Evolutionary conservation across 2,113 vertebrate genomes (phyloP).

Genomic region (Phaethon lepturus): DNA sequence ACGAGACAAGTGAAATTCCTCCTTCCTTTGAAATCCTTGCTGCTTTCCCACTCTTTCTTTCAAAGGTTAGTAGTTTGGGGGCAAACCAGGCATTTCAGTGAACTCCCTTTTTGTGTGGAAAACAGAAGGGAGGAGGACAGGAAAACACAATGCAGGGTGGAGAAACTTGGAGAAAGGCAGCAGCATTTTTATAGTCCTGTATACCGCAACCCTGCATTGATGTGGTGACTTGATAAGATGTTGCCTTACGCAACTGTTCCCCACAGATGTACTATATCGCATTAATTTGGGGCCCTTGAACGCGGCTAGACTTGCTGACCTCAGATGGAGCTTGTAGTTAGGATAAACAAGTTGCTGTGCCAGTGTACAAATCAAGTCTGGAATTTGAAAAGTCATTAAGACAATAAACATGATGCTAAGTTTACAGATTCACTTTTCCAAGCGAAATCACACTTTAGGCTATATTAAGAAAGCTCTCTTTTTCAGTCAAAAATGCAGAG

Average conservation of each 20-base stretch:
- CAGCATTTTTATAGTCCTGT: neutral
- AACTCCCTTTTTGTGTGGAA: neutral
- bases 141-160: conserved; percentile 11
- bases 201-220: neutral
- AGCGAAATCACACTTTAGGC: conserved; percentile 33
- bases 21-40: neutral
- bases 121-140: conserved; percentile 23
- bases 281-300: neutral
- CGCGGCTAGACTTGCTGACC: neutral
- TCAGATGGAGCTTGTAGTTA: neutral
- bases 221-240: conserved; percentile 41
- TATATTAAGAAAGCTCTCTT: conserved; percentile 44
- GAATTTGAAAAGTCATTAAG: conserved; percentile 51
- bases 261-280: neutral
- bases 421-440: conserved; percentile 54
- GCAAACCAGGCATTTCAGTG: neutral
- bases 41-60: neutral
- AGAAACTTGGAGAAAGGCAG: neutral
- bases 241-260: neutral
- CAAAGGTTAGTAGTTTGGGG: neutral
- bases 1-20: neutral
- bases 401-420: conserved; percentile 50
- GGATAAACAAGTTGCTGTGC: conserved; percentile 23
- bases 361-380: neutral
- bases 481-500: conserved; percentile 27